These are phyloP conservation scores for Xyrichtys novacula DNA, from an alignment of 2,797 vertebrate species.

Conservation along the genomic window DNA sequence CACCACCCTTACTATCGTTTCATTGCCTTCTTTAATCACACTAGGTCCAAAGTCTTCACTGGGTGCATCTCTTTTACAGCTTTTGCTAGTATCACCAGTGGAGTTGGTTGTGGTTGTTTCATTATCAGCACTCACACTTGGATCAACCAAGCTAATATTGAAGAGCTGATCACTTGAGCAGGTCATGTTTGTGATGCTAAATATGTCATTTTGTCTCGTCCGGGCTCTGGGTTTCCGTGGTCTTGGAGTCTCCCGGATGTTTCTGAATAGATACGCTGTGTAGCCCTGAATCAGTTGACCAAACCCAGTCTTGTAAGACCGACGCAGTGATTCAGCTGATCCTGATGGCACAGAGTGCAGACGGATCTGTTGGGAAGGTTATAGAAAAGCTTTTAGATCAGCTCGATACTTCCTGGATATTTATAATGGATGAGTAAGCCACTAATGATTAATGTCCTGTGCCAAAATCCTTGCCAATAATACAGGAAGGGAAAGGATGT, in stretches of 20 bases:
- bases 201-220: not conserved
- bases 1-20: accelerated
- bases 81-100: not conserved
- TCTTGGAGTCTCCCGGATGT: conserved; percentile 57
- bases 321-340: conserved; percentile 66
- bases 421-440: not conserved
- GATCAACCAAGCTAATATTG: not conserved
- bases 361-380: conserved; percentile 60
- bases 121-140: conserved; percentile 12
- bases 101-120: conserved; percentile 21
- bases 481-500: not conserved
- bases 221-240: not conserved
- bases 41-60: conserved; percentile 7
- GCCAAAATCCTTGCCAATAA: not conserved
- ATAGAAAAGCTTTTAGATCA: not conserved
- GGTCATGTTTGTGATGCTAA: conserved; percentile 10
- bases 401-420: not conserved
- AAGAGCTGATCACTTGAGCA: conserved; percentile 18
- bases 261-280: conserved; percentile 63
- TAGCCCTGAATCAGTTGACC: conserved; percentile 61
- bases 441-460: not conserved
- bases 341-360: conserved; percentile 72
- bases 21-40: not conserved
- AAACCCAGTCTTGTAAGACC: conserved; percentile 63
- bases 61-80: conserved; percentile 8